phyloP scores from a whole-genome alignment of 2,888 invertebrate genomes.

The Drosophila putrida region DNA sequence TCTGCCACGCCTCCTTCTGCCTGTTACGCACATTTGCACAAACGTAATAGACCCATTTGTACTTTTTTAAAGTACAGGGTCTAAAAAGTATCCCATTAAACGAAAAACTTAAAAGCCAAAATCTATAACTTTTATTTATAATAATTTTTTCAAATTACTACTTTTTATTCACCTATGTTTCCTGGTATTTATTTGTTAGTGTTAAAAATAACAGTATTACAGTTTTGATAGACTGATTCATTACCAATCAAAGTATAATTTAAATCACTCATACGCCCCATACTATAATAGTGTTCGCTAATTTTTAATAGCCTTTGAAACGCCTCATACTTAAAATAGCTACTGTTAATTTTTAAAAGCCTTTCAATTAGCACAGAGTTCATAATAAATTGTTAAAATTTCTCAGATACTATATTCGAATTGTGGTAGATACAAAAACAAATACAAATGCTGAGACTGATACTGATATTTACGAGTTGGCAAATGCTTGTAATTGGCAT shows the following conservation, averaged over 20 bases:
- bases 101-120: no score
- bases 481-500: slow-evolving; percentile 41
- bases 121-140: no score
- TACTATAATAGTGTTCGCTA: background rate
- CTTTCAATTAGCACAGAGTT: slow-evolving; percentile 47
- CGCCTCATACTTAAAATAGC: background rate
- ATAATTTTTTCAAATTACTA: no score
- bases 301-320: slow-evolving; percentile 9
- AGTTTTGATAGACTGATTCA: background rate
- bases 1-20: no score
- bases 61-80: no score
- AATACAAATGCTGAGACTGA: slow-evolving; percentile 4
- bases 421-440: slow-evolving; percentile 18
- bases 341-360: slow-evolving; percentile 10
- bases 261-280: slow-evolving; percentile 1
- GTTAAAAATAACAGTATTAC: background rate
- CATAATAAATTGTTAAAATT: slow-evolving; percentile 33
- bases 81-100: no score
- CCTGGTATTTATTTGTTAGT: background rate
- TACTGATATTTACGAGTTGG: slow-evolving; percentile 6
- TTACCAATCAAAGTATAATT: background rate
- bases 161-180: no score
- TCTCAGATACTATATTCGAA: slow-evolving; percentile 11
- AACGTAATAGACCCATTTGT: no score
- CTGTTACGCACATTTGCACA: no score